Evolutionary conservation across 1,140 invertebrate genomes (phyloP).

Genomic region (Micrasema longulum): DNA sequence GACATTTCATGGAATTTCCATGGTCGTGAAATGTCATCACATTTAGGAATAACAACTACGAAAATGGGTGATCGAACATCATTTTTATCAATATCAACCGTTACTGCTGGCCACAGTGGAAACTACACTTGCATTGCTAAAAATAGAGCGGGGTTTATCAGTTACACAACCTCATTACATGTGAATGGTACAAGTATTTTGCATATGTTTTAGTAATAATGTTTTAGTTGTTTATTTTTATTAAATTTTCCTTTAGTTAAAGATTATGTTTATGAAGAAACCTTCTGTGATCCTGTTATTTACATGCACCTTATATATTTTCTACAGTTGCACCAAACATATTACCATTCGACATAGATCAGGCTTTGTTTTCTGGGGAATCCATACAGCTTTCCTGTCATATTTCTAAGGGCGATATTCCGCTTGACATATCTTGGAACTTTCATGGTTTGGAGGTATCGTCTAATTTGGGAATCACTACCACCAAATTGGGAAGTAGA

Average conservation of each 20-base stretch:
- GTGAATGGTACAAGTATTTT: constrained; percentile 75
- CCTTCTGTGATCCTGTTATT: constrained; percentile 37
- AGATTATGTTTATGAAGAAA: constrained; percentile 23
- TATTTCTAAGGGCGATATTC: constrained; percentile 74
- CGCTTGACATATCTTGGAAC: constrained; percentile 71
- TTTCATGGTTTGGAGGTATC: constrained; percentile 64
- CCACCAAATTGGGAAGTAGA: constrained; percentile 72
- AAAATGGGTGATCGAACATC: constrained; percentile 83
- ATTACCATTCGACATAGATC: constrained; percentile 72
- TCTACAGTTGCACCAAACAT: constrained; percentile 74
- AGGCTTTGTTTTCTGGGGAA: constrained; percentile 73
- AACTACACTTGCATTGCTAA: constrained; percentile 85
- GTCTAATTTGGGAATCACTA: constrained; percentile 65
- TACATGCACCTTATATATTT: constrained; percentile 47
- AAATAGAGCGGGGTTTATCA: constrained; percentile 79
- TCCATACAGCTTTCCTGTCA: constrained; percentile 71
- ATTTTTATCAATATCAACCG: constrained; percentile 81
- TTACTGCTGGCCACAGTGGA: constrained; percentile 80
- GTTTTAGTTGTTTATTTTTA: constrained; percentile 44
- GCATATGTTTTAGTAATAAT: constrained; percentile 30
- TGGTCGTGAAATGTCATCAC: constrained; percentile 72
- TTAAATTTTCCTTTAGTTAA: constrained; percentile 37
- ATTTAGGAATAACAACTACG: constrained; percentile 77
- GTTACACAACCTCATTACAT: constrained; percentile 76
- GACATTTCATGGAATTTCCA: constrained; percentile 84